Evolutionary conservation across 2,888 invertebrate genomes (phyloP), one percentile per base, ranked within the genome.

Genomic region (Ectemnius lituratus): DNA sequence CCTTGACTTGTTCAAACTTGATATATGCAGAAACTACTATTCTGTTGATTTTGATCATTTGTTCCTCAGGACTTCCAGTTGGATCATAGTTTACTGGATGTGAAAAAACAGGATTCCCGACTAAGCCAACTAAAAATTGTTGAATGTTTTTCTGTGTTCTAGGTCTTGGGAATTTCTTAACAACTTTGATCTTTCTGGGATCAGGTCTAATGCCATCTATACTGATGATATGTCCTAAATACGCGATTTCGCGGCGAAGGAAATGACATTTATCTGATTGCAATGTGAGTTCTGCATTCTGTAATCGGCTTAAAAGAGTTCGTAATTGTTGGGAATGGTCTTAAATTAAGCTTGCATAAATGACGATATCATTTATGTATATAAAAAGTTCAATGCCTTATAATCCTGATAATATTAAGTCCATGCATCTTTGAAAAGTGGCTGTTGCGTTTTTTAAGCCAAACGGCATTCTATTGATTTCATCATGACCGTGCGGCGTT

Each of bases 211-310:
- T 62, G 0, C 66, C 62, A 0, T 57, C 61, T 8, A 20, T 20
- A 0, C 65, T 62, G 28, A 70, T 66, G 1, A 58, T 16, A 27
- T 70, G 64, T 1, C 64, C 70, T 16, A 70, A n/a, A n/a, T 70
- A 56, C 16, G 59, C 49, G 4, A 69, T 28, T n/a, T 70, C 61
- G 23, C 14, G 52, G 4, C 56, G 18, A 45, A 70, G 37, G 13
- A 52, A 65, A 14, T 65, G 27, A 20, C 65, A 70, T 20, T 70
- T 61, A 0, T 61, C 70, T 0, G 63, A 63, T 1, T 59, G 28
- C 4, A 63, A 14, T 14, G 47, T 46, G 8, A 69, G 4, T 0
- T 49, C 59, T 47, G 49, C 60, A 37, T 1, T 6, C 47, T n/a
- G 1, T 1, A 56, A 23, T 23, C 70, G 59, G 13, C 52, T 16